Percentiles rank a stretch among this genome's conserved stretches.
These are phyloP conservation scores for Itoplectis maculator DNA, from an alignment of 2,888 invertebrate genomes.

Conservation along the genomic window DNA sequence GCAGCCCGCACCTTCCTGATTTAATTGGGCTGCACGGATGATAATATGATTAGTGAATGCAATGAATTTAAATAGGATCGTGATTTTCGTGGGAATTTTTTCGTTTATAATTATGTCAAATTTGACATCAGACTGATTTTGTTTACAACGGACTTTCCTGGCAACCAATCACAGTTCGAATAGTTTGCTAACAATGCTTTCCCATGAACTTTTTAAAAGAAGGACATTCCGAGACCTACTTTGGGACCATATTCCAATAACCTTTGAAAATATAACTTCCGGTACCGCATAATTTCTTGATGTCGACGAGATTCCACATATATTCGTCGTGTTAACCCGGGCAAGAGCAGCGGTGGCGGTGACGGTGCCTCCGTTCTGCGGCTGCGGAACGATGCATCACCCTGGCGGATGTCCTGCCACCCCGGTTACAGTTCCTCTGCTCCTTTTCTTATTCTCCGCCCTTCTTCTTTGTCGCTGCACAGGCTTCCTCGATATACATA, in stretches of 20 bases:
- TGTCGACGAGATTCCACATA: constrained; percentile 16
- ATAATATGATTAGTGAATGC: constrained; percentile 46
- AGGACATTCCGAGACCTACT: not conserved
- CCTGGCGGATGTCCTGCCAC: constrained; percentile 73
- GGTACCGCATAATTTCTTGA: constrained; percentile 66
- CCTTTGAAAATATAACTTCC: constrained; percentile 61
- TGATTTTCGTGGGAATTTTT: not conserved
- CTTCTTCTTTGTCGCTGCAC: constrained; percentile 59
- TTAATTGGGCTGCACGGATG: constrained; percentile 47
- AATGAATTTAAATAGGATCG: constrained; percentile 30
- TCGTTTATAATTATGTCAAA: not conserved
- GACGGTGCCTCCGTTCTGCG: constrained; percentile 36
- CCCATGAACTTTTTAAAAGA: too few species aligned
- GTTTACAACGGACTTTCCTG: too few species aligned
- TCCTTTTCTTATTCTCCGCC: constrained; percentile 55
- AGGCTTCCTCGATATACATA: constrained; percentile 38
- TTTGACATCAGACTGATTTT: too few species aligned
- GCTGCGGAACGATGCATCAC: constrained; percentile 73
- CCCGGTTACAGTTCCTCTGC: constrained; percentile 49
- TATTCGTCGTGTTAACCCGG: constrained; percentile 19
- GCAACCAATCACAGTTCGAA: too few species aligned
- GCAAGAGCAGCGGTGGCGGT: constrained; percentile 24
- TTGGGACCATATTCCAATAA: constrained; percentile 31
- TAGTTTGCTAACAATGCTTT: too few species aligned
- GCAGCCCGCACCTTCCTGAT: constrained; percentile 35